Base-by-base conservation (phyloP, 2,888 invertebrate species). In the Himalopsyche japonica region DNA sequence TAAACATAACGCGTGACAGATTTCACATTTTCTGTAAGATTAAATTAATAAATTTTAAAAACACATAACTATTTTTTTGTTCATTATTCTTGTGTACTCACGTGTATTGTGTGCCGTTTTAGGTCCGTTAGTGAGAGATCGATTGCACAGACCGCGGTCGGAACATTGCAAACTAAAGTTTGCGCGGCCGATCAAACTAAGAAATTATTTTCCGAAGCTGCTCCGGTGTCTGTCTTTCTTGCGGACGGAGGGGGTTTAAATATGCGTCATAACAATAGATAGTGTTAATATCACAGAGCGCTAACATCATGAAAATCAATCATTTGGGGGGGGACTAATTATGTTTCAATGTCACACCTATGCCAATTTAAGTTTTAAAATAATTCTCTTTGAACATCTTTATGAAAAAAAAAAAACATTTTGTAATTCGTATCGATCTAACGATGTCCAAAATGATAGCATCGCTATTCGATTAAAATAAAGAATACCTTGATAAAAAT, bases 181-280 rank as follows among this genome's bases (percentile, higher is more conserved):
- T 76, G 85, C 48, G 79, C 49, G 70, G 70, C 15, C 34, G 86
- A 81, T 84, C 82, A 85, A 85, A 85, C 79, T 85, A 86, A 84
- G 82, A 82, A 87, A 86, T 79, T 84, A 82, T 84, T 70, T 70
- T 70, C 70, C 27, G 86, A 76, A 80, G 84, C 81, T 49, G 57
- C 84, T 57, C 80, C 49, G 64, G 80, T 79, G 77, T 20, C 79
- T 24, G 82, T 82, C 86, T 27, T 70, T 70, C 70, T 70, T 70
- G 70, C 70, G 70, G 70, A 70, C 20, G 70, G 70, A 48, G 82
- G 82, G 80, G 84, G 82, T 85, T 84, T 86, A 84, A 85, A 86
- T 87, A 87, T 87, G 87, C 87, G 86, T 86, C 87, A 87, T 80
- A 87, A 87, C 81, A 87, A 86, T 79, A 87, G 79, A 87, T 83